A percentile compares a stretch with the other conserved stretches of the same genome.
These are phyloP conservation scores for Virgularia gustaviana DNA, from an alignment of 92 coral and sea anemone species.

Conservation along the genomic window DNA sequence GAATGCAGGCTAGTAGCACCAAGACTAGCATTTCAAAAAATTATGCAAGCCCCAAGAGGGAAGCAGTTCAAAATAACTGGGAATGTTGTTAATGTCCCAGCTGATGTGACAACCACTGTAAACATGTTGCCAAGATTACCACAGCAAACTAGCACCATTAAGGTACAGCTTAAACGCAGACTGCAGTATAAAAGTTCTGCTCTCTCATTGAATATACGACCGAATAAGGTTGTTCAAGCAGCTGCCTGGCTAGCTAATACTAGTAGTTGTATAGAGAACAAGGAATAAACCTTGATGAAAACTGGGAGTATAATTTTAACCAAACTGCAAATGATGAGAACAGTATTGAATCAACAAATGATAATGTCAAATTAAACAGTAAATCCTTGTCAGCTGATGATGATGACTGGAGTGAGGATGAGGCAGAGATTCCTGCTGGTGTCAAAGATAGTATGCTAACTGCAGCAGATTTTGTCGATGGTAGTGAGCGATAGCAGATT, in stretches of 20 bases:
- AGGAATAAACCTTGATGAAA: not conserved
- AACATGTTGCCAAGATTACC: too few species aligned
- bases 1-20: too few species aligned
- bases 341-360: not conserved
- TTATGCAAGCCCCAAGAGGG: constrained; percentile 18
- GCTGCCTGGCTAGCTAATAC: not conserved
- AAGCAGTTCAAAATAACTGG: constrained; percentile 52
- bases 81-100: constrained; percentile 42
- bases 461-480: constrained; percentile 47
- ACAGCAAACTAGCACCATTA: too few species aligned
- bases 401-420: constrained; percentile 45
- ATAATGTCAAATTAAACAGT: not conserved
- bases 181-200: not conserved
- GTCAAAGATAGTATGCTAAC: constrained; percentile 38
- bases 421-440: constrained; percentile 50
- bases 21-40: constrained; percentile 7
- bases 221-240: not conserved
- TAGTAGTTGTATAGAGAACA: not conserved
- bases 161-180: constrained; percentile 25
- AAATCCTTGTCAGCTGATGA: not conserved
- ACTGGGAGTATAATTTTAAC: not conserved
- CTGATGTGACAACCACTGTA: constrained; percentile 33
- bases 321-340: not conserved
- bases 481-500: constrained; percentile 43
- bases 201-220: not conserved